These are phyloP conservation scores for Gadopsis bispinosus DNA, from an alignment of 2,797 vertebrate species.

Conservation along the genomic window DNA sequence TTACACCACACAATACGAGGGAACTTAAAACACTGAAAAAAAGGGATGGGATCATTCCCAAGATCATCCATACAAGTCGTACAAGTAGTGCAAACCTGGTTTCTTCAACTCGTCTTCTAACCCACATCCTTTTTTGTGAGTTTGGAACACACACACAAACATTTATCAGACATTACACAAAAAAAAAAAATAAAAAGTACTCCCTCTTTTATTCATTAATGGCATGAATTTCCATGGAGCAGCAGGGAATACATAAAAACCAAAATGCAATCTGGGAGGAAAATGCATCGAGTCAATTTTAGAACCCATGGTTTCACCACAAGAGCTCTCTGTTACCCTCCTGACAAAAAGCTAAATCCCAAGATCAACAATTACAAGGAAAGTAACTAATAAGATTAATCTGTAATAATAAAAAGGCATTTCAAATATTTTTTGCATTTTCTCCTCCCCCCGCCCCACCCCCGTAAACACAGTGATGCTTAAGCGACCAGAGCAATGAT, in stretches of 20 bases:
- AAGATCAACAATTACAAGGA: conserved; percentile 72
- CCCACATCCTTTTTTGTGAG: neutral
- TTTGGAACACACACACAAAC: conserved; percentile 43
- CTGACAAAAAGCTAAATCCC: conserved; percentile 62
- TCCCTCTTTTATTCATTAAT: conserved; percentile 78
- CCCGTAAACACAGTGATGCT: conserved; percentile 78
- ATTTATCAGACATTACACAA: conserved; percentile 55
- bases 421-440: conserved; percentile 75
- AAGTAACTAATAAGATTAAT: conserved; percentile 70
- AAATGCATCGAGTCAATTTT: conserved; percentile 54
- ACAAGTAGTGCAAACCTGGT: conserved; percentile 51
- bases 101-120: conserved; percentile 30
- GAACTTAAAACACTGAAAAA: conserved; percentile 34
- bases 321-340: conserved; percentile 51
- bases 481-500: conserved; percentile 88
- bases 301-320: conserved; percentile 66
- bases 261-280: conserved; percentile 59
- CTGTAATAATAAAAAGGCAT: conserved; percentile 80
- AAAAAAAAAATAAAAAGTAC: conserved; percentile 21
- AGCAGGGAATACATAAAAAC: conserved; percentile 68
- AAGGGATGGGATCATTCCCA: conserved; percentile 35
- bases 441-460: conserved; percentile 21
- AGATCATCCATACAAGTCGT: conserved; percentile 74
- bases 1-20: conserved; percentile 21
- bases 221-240: conserved; percentile 67